Evolutionary conservation across 2,888 invertebrate species (phyloP).

Genomic region (Scaeva pyrastri): DNA sequence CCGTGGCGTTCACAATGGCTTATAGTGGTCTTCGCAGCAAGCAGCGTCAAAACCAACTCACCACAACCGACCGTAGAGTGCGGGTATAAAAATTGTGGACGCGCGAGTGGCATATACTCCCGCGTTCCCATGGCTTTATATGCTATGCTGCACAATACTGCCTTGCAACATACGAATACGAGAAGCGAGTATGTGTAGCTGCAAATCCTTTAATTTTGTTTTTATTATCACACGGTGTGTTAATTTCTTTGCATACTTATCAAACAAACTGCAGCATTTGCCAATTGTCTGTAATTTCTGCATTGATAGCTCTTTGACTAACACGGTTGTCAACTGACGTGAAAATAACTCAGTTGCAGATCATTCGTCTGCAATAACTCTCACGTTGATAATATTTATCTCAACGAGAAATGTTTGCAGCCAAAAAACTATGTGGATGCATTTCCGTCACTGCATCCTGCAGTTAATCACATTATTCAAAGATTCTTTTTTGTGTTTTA

Average conservation of each 20-base stretch:
- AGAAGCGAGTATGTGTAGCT: not conserved
- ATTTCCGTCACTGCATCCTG: too few relatives aligned
- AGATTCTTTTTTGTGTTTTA: too few relatives aligned
- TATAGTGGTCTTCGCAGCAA: not conserved
- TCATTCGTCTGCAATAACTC: too few relatives aligned
- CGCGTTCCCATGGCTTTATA: slow-evolving; percentile 59
- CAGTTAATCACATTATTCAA: too few relatives aligned
- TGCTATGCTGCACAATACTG: slow-evolving; percentile 43
- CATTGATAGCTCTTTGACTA: slow-evolving; percentile 39
- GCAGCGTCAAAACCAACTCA: slow-evolving; percentile 3
- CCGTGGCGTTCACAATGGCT: not conserved
- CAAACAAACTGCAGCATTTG: slow-evolving; percentile 67
- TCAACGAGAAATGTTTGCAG: too few relatives aligned
- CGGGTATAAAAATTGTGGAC: not conserved
- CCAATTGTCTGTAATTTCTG: slow-evolving; percentile 69
- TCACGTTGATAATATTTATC: too few relatives aligned
- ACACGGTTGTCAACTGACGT: not conserved
- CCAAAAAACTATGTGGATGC: too few relatives aligned
- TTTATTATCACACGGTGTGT: slow-evolving; percentile 68
- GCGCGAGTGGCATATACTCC: slow-evolving; percentile 54
- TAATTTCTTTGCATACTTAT: slow-evolving; percentile 73
- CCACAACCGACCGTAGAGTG: not conserved
- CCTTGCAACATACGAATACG: not conserved
- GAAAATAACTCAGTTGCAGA: too few relatives aligned
- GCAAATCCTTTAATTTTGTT: slow-evolving; percentile 72